Base-by-base conservation (phyloP, 2,113 vertebrate genomes). In the Eulemur macaco region DNA sequence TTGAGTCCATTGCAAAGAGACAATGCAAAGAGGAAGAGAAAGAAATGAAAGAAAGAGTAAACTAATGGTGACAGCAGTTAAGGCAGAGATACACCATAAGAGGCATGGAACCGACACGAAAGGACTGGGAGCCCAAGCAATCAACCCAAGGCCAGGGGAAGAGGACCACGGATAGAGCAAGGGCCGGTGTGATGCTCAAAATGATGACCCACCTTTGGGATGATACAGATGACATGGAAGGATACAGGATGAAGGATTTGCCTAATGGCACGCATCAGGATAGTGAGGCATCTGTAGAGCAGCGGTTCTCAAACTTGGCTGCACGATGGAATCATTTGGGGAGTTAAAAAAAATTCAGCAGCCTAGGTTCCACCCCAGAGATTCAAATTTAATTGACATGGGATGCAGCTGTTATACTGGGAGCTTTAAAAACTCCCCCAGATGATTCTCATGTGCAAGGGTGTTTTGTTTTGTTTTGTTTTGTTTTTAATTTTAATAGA, bases 321-420 rank as follows among this genome's bases (percentile, higher is more conserved):
- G 8, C 8, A 52, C 1, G 0, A 0, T 80, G 47, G 63, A 58
- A 66, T 45, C 34, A 73, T 47, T 60, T n/a, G 31, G 54, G 54
- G 6, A 50, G 23, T 56, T 58, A 56, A 11, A 66, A 84, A 56
- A 69, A 73, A 34, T 76, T 45, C n/a, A 66, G 58, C 66, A 14
- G 3, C 56, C 64, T 6, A 17, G 15, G 50, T 93, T 82, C 86
- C 8, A 87, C 42, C 23, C 31, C 7, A 77, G 68, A 95, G 76
- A 64, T 42, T 83, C 69, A 73, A 64, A 95, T n/a, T 68, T 84
- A 66, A 52, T 88, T 91, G 69, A 73, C 83, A 17, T 66, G 77
- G 80, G 88, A 73, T 29, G 21, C 69, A 87, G 82, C 76, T 87
- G 10, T 80, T 73, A 14, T 14, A 83, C 6, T 10, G 54, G 69